Conservation (phyloP, 1,140 invertebrate species). For the Odontomachus brunneus region DNA sequence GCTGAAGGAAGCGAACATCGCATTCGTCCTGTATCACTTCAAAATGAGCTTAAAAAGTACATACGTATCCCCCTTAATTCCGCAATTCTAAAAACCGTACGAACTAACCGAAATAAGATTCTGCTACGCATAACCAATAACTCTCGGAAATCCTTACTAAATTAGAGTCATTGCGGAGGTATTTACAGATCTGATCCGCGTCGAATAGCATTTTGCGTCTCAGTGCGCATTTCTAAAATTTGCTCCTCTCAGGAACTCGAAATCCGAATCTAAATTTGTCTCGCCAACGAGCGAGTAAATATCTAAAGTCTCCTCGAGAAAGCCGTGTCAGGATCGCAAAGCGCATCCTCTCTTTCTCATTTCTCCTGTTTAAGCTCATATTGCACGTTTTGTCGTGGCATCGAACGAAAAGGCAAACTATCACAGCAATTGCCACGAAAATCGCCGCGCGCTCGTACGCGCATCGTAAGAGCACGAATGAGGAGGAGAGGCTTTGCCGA, state of each 20-base stretch:
- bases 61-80: not conserved
- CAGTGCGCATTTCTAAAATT: not conserved
- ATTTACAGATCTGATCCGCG: constrained; percentile 31
- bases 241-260: not conserved
- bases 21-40: not conserved
- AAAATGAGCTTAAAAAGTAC: constrained; percentile 8
- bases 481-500: not conserved
- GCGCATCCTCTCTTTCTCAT: not conserved
- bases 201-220: not conserved
- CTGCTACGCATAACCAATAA: constrained; percentile 13
- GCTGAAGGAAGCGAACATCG: not conserved
- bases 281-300: not conserved
- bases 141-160: constrained; percentile 14
- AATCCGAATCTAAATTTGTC: not conserved
- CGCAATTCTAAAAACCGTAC: constrained; percentile 15
- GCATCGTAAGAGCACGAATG: not conserved
- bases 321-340: not conserved
- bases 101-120: not conserved
- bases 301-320: constrained; percentile 1
- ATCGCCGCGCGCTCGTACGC: not conserved
- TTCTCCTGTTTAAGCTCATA: not conserved
- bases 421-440: constrained; percentile 55
- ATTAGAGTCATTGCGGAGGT: not conserved
- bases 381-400: constrained; percentile 37
- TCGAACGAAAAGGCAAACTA: constrained; percentile 46